A percentile compares a stretch with the other conserved stretches of the same genome.
Conservation (phyloP, 2,113 vertebrate species). For the Ardeotis arabs region DNA sequence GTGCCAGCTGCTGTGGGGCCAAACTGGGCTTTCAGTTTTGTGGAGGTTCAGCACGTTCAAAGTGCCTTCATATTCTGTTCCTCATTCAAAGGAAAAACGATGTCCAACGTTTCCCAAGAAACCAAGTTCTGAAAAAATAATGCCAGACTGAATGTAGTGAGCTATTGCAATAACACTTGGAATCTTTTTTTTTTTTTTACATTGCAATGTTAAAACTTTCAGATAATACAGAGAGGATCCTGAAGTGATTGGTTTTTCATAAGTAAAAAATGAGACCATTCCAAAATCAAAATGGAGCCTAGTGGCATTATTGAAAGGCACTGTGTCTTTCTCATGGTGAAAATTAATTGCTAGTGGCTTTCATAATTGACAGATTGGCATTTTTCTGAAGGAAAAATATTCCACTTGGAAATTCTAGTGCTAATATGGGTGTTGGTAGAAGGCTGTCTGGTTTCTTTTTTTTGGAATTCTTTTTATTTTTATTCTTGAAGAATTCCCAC, state of each 20-base stretch:
- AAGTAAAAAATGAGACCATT: neutral
- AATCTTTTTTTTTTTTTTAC: neutral
- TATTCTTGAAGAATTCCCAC: neutral
- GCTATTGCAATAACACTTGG: neutral
- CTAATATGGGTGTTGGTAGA: neutral
- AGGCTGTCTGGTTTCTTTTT: neutral
- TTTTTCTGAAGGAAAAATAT: constrained; percentile 37
- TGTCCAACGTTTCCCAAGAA: neutral
- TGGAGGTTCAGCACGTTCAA: neutral
- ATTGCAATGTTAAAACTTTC: neutral
- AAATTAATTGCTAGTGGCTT: constrained; percentile 27
- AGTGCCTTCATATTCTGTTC: neutral
- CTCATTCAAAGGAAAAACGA: neutral
- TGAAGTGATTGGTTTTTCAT: neutral
- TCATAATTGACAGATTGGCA: constrained; percentile 19
- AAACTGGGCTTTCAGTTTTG: neutral
- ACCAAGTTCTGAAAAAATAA: neutral
- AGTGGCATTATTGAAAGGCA: neutral
- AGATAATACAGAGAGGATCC: neutral
- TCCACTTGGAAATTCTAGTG: neutral
- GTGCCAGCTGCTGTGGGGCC: neutral
- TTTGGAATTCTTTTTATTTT: neutral
- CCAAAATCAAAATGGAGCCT: constrained; percentile 13
- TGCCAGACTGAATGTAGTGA: neutral
- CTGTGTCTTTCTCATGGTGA: neutral